phyloP scores from a whole-genome alignment of 1,140 invertebrate species.

The Pissodes strobi region DNA sequence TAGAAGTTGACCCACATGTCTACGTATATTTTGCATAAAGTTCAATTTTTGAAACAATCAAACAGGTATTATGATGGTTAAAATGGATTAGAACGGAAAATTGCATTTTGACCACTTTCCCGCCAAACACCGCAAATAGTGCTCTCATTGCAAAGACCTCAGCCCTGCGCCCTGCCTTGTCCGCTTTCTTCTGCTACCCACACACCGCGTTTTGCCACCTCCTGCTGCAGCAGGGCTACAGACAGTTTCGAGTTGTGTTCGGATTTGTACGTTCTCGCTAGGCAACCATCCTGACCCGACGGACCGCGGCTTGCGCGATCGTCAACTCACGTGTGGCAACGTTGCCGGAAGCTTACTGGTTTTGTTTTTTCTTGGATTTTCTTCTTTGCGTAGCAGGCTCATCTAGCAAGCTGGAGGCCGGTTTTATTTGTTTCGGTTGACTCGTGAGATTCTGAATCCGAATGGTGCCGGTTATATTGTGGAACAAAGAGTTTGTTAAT shows the following conservation, averaged over 20 bases:
- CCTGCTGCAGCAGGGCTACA: slow-evolving; percentile 24
- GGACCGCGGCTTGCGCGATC: slow-evolving; percentile 6
- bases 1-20: no score
- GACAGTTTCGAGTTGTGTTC: slow-evolving; percentile 19
- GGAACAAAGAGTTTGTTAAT: not conserved
- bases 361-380: slow-evolving; percentile 11
- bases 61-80: no score
- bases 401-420: slow-evolving; percentile 4
- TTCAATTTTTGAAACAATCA: no score
- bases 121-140: slow-evolving; percentile 10
- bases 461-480: slow-evolving; percentile 1
- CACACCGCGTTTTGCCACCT: slow-evolving; percentile 23
- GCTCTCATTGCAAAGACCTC: not conserved
- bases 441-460: no score
- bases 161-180: slow-evolving; percentile 31
- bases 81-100: no score
- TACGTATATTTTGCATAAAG: no score
- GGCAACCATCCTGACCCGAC: slow-evolving; percentile 2
- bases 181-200: slow-evolving; percentile 27
- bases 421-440: slow-evolving; percentile 16
- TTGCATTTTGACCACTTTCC: slow-evolving; percentile 2
- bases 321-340: slow-evolving; percentile 25
- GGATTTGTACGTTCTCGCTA: slow-evolving; percentile 1
- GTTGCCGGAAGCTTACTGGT: slow-evolving; percentile 14
- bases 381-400: slow-evolving; percentile 11